Percentiles rank a stretch among this genome's conserved stretches.
Conservation (phyloP, 2,888 invertebrate species). For the Netelia virgata region DNA sequence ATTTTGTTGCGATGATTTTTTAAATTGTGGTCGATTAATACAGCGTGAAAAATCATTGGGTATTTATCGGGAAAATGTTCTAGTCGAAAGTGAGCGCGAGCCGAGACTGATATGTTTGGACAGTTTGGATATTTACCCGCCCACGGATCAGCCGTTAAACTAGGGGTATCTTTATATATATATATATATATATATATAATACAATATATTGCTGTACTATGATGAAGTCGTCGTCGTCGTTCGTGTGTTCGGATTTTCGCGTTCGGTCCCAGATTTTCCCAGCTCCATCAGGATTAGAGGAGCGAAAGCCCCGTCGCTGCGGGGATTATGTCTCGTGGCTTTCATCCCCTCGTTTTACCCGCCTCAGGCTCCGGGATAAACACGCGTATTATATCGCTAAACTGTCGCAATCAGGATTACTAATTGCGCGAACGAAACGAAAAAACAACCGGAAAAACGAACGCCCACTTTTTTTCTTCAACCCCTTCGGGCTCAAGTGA, state of each 20-base stretch:
- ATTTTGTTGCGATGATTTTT: background rate
- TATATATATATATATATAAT: slow-evolving; percentile 37
- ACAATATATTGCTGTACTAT: slow-evolving; percentile 19
- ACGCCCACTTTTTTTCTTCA: slow-evolving; percentile 34
- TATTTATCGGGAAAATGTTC: background rate
- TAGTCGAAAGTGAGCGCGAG: slow-evolving; percentile 1
- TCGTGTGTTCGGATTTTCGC: slow-evolving; percentile 15
- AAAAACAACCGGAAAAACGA: slow-evolving; percentile 1
- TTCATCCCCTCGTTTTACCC: slow-evolving; percentile 57
- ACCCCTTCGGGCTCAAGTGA: background rate
- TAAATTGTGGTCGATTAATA: background rate
- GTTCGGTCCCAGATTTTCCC: slow-evolving; percentile 44
- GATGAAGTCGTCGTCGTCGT: slow-evolving; percentile 45
- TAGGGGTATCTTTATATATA: slow-evolving; percentile 37
- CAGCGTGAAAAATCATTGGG: background rate
- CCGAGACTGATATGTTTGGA: slow-evolving; percentile 66
- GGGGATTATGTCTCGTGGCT: slow-evolving; percentile 49
- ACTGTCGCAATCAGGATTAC: slow-evolving; percentile 64
- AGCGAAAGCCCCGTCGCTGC: slow-evolving; percentile 20
- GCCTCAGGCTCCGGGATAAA: slow-evolving; percentile 37
- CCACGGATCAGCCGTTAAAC: slow-evolving; percentile 54
- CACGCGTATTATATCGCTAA: slow-evolving; percentile 54
- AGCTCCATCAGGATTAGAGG: slow-evolving; percentile 62
- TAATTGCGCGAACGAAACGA: slow-evolving; percentile 53
- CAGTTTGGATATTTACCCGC: slow-evolving; percentile 60